phyloP scores from a whole-genome alignment of 2,888 invertebrate genomes.

The Eucera pruinosa region DNA sequence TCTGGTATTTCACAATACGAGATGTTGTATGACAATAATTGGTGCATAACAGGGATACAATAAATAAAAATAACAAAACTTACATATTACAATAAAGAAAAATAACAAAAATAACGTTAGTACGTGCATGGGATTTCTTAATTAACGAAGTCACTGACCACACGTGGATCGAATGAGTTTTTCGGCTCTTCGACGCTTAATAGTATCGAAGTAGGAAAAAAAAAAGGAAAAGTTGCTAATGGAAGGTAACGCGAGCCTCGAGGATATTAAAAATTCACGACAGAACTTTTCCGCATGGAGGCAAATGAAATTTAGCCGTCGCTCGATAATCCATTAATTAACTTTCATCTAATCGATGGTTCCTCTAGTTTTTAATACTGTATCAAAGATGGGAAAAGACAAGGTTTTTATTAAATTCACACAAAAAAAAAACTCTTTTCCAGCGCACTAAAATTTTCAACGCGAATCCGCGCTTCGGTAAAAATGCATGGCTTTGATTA shows the following conservation, averaged over 20 bases:
- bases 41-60: no score
- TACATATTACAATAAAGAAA: no score
- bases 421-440: neutral
- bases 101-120: no score
- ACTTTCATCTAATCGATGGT: conserved; percentile 16
- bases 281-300: neutral
- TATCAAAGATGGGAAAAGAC: neutral
- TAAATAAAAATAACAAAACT: no score
- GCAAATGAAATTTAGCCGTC: conserved; percentile 13
- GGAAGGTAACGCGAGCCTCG: neutral
- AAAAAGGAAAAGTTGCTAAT: neutral
- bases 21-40: no score
- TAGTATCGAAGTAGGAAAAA: neutral
- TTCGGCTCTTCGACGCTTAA: neutral
- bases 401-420: neutral
- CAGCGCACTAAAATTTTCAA: neutral
- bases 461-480: neutral
- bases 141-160: neutral
- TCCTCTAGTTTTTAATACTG: conserved; percentile 2
- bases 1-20: no score
- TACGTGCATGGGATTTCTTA: no score
- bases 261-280: conserved; percentile 9
- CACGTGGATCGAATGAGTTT: neutral
- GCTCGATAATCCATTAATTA: conserved; percentile 20
- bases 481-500: neutral